phyloP scores from a whole-genome alignment of 2,797 vertebrate genomes.

The Triplophysa bombifrons region DNA sequence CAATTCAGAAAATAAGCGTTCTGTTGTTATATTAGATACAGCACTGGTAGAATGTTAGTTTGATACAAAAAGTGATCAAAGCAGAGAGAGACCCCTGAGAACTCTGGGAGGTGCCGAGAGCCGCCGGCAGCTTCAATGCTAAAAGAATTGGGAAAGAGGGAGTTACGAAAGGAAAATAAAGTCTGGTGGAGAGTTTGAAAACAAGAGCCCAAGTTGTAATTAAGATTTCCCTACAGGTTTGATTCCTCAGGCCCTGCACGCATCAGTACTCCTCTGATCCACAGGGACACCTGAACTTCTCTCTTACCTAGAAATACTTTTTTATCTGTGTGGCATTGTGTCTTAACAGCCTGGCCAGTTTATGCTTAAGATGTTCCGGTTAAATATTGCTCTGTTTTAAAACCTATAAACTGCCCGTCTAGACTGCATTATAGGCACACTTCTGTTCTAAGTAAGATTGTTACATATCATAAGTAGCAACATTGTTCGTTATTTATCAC shows the following conservation, averaged over 20 bases:
- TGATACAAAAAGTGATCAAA: conserved; percentile 19
- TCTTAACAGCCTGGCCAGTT: not conserved
- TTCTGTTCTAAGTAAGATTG: no score
- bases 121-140: not conserved
- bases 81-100: not conserved
- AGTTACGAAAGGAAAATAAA: conserved; percentile 7
- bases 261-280: conserved; percentile 43
- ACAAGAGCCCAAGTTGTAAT: conserved; percentile 41
- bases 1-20: no score
- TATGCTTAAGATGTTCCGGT: not conserved
- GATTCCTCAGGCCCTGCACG: conserved; percentile 33
- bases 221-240: conserved; percentile 37
- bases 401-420: no score
- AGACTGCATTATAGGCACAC: no score
- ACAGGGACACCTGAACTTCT: conserved; percentile 47
- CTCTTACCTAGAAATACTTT: not conserved
- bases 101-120: not conserved
- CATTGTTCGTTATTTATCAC: no score
- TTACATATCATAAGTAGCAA: no score
- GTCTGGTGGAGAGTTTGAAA: not conserved
- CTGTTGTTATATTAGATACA: no score
- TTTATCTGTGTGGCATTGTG: not conserved
- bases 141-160: not conserved
- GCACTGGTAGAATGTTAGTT: no score
- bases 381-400: no score